Evolutionary conservation across 2,797 vertebrate species (phyloP).

Genomic region (Anas bernieri): DNA sequence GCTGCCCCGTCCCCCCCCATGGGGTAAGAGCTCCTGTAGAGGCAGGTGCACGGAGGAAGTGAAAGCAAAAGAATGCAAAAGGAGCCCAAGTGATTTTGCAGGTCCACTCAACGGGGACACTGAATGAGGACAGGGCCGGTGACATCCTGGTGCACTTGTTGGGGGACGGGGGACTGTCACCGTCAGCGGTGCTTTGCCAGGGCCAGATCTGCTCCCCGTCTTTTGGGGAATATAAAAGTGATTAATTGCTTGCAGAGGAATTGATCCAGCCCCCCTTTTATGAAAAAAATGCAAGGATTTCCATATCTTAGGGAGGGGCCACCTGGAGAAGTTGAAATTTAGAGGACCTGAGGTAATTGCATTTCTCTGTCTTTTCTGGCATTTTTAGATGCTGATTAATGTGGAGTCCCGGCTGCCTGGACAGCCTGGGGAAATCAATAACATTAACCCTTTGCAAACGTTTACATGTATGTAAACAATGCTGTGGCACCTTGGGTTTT

Average conservation of each 20-base stretch:
- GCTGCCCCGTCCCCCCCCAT: background rate
- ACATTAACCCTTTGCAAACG: slow-evolving; percentile 56
- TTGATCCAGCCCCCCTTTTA: slow-evolving; percentile 37
- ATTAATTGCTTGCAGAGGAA: slow-evolving; percentile 61
- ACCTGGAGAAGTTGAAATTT: slow-evolving; percentile 56
- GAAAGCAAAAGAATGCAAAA: background rate
- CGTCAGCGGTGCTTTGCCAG: background rate
- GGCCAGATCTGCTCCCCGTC: background rate
- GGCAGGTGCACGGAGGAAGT: background rate
- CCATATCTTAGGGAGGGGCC: slow-evolving; percentile 48
- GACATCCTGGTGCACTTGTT: background rate
- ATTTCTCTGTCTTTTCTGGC: slow-evolving; percentile 68
- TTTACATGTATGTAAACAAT: slow-evolving; percentile 24
- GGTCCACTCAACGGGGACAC: background rate
- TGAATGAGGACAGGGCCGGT: rapidly evolving
- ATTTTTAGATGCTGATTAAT: slow-evolving; percentile 74
- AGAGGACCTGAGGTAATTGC: slow-evolving; percentile 58
- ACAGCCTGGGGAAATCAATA: slow-evolving; percentile 69
- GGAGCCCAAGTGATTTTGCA: background rate
- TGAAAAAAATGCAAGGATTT: background rate
- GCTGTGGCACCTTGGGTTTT: background rate
- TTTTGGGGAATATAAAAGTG: slow-evolving; percentile 8
- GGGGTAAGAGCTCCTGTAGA: rapidly evolving
- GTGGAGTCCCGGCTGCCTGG: slow-evolving; percentile 9
- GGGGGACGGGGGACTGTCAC: background rate